A percentile compares a stretch with the other conserved stretches of the same genome.
These are phyloP conservation scores for Silurus lanzhouensis DNA, from an alignment of 2,797 vertebrate species.

Conservation along the genomic window DNA sequence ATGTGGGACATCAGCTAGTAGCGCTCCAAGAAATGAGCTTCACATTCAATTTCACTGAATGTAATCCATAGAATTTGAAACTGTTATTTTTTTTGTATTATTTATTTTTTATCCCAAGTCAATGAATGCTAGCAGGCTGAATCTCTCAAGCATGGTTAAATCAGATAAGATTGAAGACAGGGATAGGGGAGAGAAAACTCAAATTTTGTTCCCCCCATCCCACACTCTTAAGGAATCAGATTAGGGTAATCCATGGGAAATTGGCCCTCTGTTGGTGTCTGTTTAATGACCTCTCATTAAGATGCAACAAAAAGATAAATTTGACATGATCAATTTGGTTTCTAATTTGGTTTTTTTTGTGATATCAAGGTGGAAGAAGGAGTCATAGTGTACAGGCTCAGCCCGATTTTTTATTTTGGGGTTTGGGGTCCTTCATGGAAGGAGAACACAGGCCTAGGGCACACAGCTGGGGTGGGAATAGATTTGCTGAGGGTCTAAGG, in stretches of 20 bases:
- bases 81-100: constrained; percentile 40
- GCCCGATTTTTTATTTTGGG: constrained; percentile 60
- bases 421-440: constrained; percentile 67
- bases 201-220: constrained; percentile 55
- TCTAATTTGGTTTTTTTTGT: constrained; percentile 68
- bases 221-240: constrained; percentile 67
- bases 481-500: constrained; percentile 58
- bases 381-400: constrained; percentile 73
- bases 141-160: constrained; percentile 70
- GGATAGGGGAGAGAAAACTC: not conserved
- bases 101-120: constrained; percentile 61
- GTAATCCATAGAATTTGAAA: constrained; percentile 70
- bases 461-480: constrained; percentile 64
- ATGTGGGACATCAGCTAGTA: constrained; percentile 31
- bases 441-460: constrained; percentile 60
- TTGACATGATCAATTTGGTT: constrained; percentile 66
- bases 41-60: constrained; percentile 56
- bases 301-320: constrained; percentile 67
- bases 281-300: constrained; percentile 69
- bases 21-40: not conserved
- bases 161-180: constrained; percentile 46
- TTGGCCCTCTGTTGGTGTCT: constrained; percentile 59
- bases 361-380: constrained; percentile 43
- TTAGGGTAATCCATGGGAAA: constrained; percentile 67
- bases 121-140: constrained; percentile 66